Evolutionary conservation across 2,888 invertebrate species (phyloP).

Genomic region (Archips xylosteana): DNA sequence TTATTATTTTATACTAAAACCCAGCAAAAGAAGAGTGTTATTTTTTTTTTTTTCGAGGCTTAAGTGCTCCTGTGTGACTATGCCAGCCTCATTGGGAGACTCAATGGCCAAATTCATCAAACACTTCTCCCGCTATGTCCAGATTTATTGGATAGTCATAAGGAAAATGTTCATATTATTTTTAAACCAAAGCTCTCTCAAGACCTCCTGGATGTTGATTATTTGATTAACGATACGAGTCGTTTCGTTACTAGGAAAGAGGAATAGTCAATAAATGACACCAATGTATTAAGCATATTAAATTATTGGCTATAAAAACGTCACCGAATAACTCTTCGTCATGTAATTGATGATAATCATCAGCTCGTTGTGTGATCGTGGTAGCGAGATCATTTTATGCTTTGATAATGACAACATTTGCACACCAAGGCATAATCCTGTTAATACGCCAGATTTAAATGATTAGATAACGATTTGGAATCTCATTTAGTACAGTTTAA

Average conservation of each 20-base stretch:
- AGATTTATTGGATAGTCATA: no score
- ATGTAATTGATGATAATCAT: slow-evolving; percentile 29
- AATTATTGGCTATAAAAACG: background rate
- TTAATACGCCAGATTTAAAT: slow-evolving; percentile 16
- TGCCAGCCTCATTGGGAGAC: no score
- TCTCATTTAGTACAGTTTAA: background rate
- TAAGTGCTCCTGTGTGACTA: no score
- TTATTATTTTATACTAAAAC: no score
- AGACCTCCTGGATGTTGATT: no score
- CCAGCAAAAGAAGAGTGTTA: no score
- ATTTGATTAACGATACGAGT: no score
- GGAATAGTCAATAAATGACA: background rate
- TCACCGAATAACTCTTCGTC: background rate
- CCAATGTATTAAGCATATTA: background rate
- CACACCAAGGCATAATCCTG: slow-evolving; percentile 13
- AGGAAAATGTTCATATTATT: no score
- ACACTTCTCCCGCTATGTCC: no score
- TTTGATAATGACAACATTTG: slow-evolving; percentile 20
- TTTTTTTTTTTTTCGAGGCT: no score
- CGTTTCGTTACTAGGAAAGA: background rate
- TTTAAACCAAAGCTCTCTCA: no score
- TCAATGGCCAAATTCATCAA: no score
- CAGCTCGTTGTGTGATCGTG: slow-evolving; percentile 21
- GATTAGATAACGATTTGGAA: slow-evolving; percentile 30
- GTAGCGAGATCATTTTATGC: slow-evolving; percentile 19